These are phyloP conservation scores for Verasper variegatus DNA, from an alignment of 2,113 vertebrate species.

Conservation along the genomic window DNA sequence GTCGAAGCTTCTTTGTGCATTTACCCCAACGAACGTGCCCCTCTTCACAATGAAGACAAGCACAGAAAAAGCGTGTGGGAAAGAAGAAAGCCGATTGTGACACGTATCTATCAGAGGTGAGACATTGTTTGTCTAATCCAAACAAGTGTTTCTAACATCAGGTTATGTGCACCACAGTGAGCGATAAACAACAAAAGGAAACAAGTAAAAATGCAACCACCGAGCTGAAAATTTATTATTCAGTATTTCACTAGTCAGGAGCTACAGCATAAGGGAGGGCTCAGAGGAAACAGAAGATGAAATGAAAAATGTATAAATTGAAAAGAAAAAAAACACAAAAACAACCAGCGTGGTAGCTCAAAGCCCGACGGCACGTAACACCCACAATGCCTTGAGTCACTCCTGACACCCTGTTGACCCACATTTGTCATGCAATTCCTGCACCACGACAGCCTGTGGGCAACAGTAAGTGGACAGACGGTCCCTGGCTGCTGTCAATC, in stretches of 20 bases:
- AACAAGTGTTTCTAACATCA: slow-evolving; percentile 6
- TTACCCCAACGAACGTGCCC: slow-evolving; percentile 52
- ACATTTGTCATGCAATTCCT: slow-evolving; percentile 47
- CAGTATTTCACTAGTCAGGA: not conserved
- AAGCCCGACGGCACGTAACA: slow-evolving; percentile 4
- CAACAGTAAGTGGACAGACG: slow-evolving; percentile 51
- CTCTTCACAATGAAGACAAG: slow-evolving; percentile 58
- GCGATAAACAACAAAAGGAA: not conserved
- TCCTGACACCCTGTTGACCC: slow-evolving; percentile 62
- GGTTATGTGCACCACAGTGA: not conserved
- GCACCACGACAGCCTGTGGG: slow-evolving; percentile 52
- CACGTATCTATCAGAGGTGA: slow-evolving; percentile 33
- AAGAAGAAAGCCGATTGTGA: slow-evolving; percentile 23
- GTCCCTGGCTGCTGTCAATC: slow-evolving; percentile 64
- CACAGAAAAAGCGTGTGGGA: slow-evolving; percentile 3
- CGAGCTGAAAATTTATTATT: slow-evolving; percentile 1
- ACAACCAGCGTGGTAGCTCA: slow-evolving; percentile 3
- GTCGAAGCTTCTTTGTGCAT: slow-evolving; percentile 61
- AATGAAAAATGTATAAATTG: slow-evolving; percentile 31
- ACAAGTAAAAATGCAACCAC: not conserved
- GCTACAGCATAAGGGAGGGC: slow-evolving; percentile 10
- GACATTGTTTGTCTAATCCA: slow-evolving; percentile 10
- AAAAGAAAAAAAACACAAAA: slow-evolving; percentile 21
- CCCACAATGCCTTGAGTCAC: slow-evolving; percentile 33
- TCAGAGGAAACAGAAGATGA: slow-evolving; percentile 10